Evolutionary conservation across 2,113 vertebrate species (phyloP).

Genomic region (Cranoglanis bouderius): DNA sequence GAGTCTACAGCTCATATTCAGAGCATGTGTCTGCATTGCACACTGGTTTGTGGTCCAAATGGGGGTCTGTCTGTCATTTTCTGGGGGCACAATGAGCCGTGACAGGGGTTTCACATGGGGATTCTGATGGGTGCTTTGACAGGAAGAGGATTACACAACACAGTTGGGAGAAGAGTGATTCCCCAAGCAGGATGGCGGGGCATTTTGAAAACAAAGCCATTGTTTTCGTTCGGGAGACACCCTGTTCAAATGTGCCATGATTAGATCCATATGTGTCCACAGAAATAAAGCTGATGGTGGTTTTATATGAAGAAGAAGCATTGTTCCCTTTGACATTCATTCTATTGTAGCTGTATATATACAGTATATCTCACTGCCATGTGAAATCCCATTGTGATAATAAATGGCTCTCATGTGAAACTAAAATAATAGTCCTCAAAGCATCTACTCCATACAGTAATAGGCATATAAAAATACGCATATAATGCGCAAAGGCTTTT

Average conservation of each 20-base stretch:
- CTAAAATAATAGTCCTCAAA: neutral
- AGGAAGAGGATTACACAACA: slow-evolving; percentile 69
- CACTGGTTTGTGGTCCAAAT: slow-evolving; percentile 44
- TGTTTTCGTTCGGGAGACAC: slow-evolving; percentile 53
- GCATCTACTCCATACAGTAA: slow-evolving; percentile 14
- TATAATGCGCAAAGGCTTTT: slow-evolving; percentile 10
- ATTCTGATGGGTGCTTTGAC: slow-evolving; percentile 48
- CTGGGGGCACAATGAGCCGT: slow-evolving; percentile 52
- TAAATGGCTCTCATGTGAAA: slow-evolving; percentile 18
- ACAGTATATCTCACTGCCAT: neutral
- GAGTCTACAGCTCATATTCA: slow-evolving; percentile 39
- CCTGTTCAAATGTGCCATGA: slow-evolving; percentile 47
- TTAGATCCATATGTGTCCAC: slow-evolving; percentile 56
- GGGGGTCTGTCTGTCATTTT: slow-evolving; percentile 41
- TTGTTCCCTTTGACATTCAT: neutral
- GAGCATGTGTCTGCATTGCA: slow-evolving; percentile 38
- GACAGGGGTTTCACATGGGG: slow-evolving; percentile 50
- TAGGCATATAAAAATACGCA: neutral
- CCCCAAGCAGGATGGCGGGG: slow-evolving; percentile 35
- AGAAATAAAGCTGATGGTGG: slow-evolving; percentile 20
- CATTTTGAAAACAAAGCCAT: slow-evolving; percentile 49
- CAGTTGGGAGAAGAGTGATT: slow-evolving; percentile 53
- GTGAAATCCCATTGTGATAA: slow-evolving; percentile 12
- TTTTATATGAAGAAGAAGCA: slow-evolving; percentile 23
- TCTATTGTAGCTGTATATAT: slow-evolving; percentile 27